Conservation (phyloP, 2,888 invertebrate genomes). For the Andricus curvator region DNA sequence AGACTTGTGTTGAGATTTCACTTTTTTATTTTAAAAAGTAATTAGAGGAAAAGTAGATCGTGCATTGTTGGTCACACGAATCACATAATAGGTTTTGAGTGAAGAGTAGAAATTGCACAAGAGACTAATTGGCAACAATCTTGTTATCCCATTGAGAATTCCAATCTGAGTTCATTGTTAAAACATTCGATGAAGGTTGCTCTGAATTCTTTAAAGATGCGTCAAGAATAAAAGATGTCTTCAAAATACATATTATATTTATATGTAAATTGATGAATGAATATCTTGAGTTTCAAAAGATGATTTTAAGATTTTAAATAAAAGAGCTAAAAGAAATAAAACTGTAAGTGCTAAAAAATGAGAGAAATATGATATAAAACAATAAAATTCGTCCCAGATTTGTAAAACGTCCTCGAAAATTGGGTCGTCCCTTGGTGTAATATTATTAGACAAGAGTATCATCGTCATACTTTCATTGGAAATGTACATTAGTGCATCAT, state of each 20-base stretch:
- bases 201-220: not conserved
- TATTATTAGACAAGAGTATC: conserved; percentile 45
- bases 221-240: not conserved
- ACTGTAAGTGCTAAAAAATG: not conserved
- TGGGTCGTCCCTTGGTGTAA: conserved; percentile 36
- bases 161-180: not conserved
- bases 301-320: not conserved
- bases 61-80: not conserved
- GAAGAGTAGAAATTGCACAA: not conserved
- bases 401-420: conserved; percentile 42
- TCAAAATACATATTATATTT: no score
- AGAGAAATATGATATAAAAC: not conserved
- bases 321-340: not conserved
- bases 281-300: no score
- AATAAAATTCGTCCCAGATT: not conserved
- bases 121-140: not conserved
- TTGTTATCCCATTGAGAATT: no score
- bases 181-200: not conserved
- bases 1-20: not conserved
- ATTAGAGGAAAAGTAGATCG: not conserved
- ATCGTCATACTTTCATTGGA: conserved; percentile 45
- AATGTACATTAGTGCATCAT: conserved; percentile 10
- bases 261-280: no score
- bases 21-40: not conserved
- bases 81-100: not conserved